These are phyloP conservation scores for Ips nitidus DNA, from an alignment of 1,140 invertebrate genomes.

Conservation along the genomic window DNA sequence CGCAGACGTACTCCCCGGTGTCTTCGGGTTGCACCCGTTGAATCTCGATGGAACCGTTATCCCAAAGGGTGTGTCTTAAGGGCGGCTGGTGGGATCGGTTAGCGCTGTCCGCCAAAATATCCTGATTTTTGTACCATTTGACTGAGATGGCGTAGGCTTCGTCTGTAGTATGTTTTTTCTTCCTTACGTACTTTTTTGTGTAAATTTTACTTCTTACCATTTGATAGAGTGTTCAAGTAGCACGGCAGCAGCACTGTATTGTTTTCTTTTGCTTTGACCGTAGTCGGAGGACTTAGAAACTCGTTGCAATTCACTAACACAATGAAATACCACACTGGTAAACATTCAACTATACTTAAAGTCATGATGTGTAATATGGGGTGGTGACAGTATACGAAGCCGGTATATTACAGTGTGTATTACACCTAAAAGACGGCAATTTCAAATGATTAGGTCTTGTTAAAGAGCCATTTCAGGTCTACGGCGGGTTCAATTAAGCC, in stretches of 20 bases:
- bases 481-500: no score
- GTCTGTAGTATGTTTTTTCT: slow-evolving; percentile 33
- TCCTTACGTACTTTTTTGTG: neutral
- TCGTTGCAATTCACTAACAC: slow-evolving; percentile 31
- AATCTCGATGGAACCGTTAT: slow-evolving; percentile 72
- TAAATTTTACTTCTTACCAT: slow-evolving; percentile 42
- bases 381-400: no score
- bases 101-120: slow-evolving; percentile 64
- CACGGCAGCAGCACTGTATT: slow-evolving; percentile 74
- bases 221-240: slow-evolving; percentile 61
- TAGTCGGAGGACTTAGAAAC: slow-evolving; percentile 66
- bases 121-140: slow-evolving; percentile 63
- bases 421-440: no score
- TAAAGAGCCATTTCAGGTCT: no score
- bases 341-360: no score
- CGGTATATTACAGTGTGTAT: no score
- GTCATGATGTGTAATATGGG: no score
- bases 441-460: no score
- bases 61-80: slow-evolving; percentile 61
- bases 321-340: no score
- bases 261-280: slow-evolving; percentile 72
- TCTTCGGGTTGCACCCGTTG: slow-evolving; percentile 61
- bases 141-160: slow-evolving; percentile 41
- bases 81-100: slow-evolving; percentile 54
- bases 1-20: slow-evolving; percentile 74